These are phyloP conservation scores for Amaurobius ferox DNA, from an alignment of 2,888 invertebrate genomes.

Conservation along the genomic window DNA sequence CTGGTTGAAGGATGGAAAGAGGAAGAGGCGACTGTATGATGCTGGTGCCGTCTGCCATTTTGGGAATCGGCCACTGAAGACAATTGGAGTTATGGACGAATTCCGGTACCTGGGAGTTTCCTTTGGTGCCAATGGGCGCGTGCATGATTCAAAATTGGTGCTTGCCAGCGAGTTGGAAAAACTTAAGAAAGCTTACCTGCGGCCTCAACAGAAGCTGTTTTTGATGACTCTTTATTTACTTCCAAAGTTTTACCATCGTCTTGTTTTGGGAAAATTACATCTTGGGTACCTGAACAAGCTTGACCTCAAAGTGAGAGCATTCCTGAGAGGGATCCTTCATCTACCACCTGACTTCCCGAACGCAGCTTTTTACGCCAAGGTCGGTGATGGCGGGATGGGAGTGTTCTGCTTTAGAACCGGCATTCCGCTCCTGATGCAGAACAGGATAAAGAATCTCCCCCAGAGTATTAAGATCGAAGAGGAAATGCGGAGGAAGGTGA, in stretches of 20 bases:
- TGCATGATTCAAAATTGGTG: neutral
- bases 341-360: neutral
- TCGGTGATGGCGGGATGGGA: neutral
- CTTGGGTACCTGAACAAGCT: neutral
- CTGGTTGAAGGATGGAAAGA: neutral
- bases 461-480: neutral
- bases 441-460: no score
- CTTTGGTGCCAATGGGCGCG: neutral
- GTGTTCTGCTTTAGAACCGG: neutral
- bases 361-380: neutral
- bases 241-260: neutral
- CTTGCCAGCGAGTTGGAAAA: neutral
- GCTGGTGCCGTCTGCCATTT: neutral
- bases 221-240: neutral
- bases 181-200: neutral
- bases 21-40: neutral
- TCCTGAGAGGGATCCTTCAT: neutral
- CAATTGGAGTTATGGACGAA: neutral
- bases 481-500: neutral
- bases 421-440: neutral
- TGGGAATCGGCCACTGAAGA: neutral
- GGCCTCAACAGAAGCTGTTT: conserved; percentile 16
- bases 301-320: neutral
- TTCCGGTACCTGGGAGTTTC: neutral
- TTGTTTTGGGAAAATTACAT: neutral